These are phyloP conservation scores for Dunckerocampus dactyliophorus DNA, from an alignment of 2,113 vertebrate species.

Conservation along the genomic window DNA sequence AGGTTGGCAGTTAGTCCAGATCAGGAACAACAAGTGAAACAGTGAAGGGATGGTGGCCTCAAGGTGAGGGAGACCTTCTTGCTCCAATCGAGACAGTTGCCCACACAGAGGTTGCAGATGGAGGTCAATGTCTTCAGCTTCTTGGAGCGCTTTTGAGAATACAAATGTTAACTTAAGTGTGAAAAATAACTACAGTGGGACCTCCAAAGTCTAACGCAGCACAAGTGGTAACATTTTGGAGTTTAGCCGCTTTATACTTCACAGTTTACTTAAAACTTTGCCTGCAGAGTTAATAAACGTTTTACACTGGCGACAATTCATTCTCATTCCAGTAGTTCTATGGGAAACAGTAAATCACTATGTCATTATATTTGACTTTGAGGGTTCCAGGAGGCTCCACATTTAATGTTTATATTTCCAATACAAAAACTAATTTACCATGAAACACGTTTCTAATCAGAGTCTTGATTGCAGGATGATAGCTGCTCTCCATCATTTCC, in stretches of 20 bases:
- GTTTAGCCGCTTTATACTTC: too few relatives aligned
- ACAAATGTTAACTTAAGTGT: neutral
- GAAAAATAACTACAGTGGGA: neutral
- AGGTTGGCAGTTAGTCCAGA: conserved; percentile 75
- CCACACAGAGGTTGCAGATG: conserved; percentile 69
- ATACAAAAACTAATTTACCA: conserved; percentile 55
- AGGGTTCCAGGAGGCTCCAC: neutral
- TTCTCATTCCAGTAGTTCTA: too few relatives aligned
- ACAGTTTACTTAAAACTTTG: too few relatives aligned
- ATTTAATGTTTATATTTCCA: conserved; percentile 5
- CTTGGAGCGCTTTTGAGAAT: conserved; percentile 69
- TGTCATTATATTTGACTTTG: too few relatives aligned
- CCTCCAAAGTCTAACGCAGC: neutral
- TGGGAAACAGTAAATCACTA: too few relatives aligned
- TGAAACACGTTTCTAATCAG: conserved; percentile 67
- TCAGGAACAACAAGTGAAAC: conserved; percentile 76
- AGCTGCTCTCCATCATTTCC: conserved; percentile 78
- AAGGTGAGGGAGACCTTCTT: conserved; percentile 64
- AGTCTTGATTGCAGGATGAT: conserved; percentile 71
- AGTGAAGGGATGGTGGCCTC: conserved; percentile 57
- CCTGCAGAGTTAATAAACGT: too few relatives aligned
- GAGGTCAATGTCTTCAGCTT: conserved; percentile 73
- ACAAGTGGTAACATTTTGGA: too few relatives aligned
- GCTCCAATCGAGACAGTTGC: conserved; percentile 66
- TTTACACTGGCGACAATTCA: too few relatives aligned